Percentiles rank a stretch among this genome's conserved stretches.
Conservation (phyloP, 2,113 vertebrate species). For the Scomber scombrus region DNA sequence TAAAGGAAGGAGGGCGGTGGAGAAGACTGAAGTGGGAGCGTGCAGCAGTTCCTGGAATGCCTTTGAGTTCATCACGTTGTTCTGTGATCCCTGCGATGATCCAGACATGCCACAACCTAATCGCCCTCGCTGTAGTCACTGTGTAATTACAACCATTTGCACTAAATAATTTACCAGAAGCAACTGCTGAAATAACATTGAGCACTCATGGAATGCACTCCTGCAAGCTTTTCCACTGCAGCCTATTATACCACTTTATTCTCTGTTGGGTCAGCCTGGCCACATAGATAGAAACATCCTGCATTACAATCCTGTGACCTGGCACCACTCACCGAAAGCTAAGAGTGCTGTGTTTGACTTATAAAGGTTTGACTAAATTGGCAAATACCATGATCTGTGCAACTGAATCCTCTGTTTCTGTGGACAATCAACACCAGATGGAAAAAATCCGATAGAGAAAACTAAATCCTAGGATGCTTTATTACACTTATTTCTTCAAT, state of each 20-base stretch:
- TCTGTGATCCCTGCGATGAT: constrained; percentile 48
- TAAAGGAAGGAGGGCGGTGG: background rate
- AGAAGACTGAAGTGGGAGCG: constrained; percentile 5
- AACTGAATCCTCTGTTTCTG: constrained; percentile 30
- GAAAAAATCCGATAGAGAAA: constrained; percentile 49
- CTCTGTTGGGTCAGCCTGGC: constrained; percentile 41
- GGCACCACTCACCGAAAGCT: constrained; percentile 38
- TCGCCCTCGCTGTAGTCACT: constrained; percentile 51
- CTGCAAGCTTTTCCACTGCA: constrained; percentile 49
- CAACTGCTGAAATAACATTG: constrained; percentile 68
- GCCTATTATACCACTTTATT: constrained; percentile 61
- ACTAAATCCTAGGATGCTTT: constrained; percentile 53
- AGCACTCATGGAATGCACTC: constrained; percentile 65
- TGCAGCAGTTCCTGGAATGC: constrained; percentile 68
- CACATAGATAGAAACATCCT: constrained; percentile 54
- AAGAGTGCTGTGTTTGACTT: constrained; percentile 53
- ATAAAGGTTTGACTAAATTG: constrained; percentile 47
- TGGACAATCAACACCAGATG: constrained; percentile 34
- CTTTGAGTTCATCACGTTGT: constrained; percentile 50
- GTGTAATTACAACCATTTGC: constrained; percentile 77
- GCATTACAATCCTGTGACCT: constrained; percentile 43
- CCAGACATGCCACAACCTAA: constrained; percentile 48
- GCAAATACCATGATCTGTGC: constrained; percentile 26
- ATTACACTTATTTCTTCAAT: constrained; percentile 62
- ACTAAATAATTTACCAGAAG: constrained; percentile 79